Evolutionary conservation across 1,140 invertebrate genomes (phyloP), one percentile per base, ranked within the genome.

Genomic region (Bombus vancouverensis): DNA sequence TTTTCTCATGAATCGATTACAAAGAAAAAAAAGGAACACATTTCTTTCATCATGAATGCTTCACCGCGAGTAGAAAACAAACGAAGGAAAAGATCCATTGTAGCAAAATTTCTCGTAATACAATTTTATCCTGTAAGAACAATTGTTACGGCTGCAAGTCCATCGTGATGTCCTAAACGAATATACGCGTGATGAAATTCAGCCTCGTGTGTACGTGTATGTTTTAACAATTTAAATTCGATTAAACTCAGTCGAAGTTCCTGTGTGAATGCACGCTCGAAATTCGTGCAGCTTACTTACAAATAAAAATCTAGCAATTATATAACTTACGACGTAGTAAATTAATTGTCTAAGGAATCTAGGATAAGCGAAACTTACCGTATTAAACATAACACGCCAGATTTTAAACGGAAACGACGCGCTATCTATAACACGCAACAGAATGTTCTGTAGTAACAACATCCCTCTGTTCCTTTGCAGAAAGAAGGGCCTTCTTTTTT

Each of bases 291-390:
- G 22, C 39, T 79, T 83, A 77, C 53, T 53, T 76, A 76, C 74
- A 34, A 76, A 53, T 76, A 80, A 70, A 62, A 80, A 70, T 39
- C 78, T 47, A 72, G 39, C n/a, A 47, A 79, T 72, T 79, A 78
- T 68, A 53, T 80, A 80, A 85, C 83, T 85, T 72, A 85, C 42
- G 13, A 80, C 5, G 37, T 84, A 84, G 70, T 34, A 53, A 71
- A 79, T 66, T 28, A 77, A 71, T 79, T 39, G 9, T 47, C 77
- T 80, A 80, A 72, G 37, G 25, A 85, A 65, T 78, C 66, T 80
- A 85, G 28, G 28, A 59, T 62, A 85, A 85, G 53, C 83, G 68
- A 73, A 85, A 85, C 83, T 85, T 85, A 85, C 83, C 83, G 77
- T 80, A 72, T 79, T 37, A 79, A 80, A 78, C 25, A 39, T 80